Evolutionary conservation across 2,113 vertebrate genomes (phyloP).

Genomic region (Turdus rufiventris): DNA sequence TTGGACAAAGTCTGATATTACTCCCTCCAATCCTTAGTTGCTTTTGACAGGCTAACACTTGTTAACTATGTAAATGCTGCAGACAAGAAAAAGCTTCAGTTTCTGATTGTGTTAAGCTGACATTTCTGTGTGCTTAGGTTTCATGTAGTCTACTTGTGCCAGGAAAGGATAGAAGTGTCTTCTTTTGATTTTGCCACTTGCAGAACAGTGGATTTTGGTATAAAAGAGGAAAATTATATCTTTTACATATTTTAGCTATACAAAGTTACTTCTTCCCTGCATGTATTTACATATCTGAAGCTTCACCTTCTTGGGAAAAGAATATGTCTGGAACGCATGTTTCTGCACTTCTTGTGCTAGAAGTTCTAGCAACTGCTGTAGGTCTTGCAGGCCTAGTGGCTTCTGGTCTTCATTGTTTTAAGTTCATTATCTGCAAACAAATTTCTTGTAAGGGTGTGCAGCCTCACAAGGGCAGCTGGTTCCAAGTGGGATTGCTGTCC

Average conservation of each 20-base stretch:
- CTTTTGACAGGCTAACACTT: not conserved
- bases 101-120: not conserved
- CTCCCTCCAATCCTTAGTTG: not conserved
- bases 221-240: not conserved
- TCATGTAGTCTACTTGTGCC: not conserved
- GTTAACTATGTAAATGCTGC: not conserved
- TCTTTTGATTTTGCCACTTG: not conserved
- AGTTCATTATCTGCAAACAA: not conserved
- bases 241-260: not conserved
- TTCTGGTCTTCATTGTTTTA: not conserved
- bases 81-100: not conserved
- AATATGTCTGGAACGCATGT: not conserved
- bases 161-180: not conserved
- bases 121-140: not conserved
- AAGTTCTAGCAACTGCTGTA: not conserved
- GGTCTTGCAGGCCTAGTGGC: not conserved
- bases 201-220: not conserved
- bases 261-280: not conserved
- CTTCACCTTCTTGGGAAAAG: not conserved
- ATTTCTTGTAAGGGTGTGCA: not conserved
- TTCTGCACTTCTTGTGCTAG: not conserved
- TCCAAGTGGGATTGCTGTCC: not conserved
- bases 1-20: not conserved
- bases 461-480: not conserved
- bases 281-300: not conserved